Conservation (phyloP, 2,113 vertebrate species). For the Aegypius monachus region DNA sequence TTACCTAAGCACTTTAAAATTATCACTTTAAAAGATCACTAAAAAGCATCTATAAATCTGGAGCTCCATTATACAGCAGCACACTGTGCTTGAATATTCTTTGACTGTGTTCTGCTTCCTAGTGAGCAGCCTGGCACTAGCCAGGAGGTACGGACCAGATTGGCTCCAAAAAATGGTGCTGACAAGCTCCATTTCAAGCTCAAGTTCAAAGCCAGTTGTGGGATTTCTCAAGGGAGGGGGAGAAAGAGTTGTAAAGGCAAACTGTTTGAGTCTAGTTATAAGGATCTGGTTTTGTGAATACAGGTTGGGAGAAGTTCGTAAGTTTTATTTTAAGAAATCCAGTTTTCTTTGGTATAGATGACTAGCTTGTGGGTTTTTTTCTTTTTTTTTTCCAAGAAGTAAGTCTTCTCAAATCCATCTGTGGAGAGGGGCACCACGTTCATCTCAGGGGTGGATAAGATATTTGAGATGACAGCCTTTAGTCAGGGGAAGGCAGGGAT, state of each 20-base stretch:
- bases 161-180: neutral
- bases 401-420: neutral
- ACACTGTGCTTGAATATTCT: neutral
- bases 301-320: neutral
- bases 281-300: neutral
- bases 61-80: rapidly evolving
- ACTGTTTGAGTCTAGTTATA: too few relatives aligned
- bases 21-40: too few relatives aligned
- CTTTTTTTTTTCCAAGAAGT: neutral
- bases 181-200: neutral
- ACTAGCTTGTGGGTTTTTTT: neutral
- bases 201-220: neutral
- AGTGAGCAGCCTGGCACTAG: neutral
- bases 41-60: neutral
- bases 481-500: neutral
- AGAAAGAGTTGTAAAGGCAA: neutral
- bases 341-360: neutral
- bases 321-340: neutral
- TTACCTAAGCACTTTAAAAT: neutral
- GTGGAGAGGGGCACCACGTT: neutral
- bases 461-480: neutral
- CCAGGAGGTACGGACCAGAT: neutral
- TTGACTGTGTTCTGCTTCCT: neutral
- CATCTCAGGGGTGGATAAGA: neutral
- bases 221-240: neutral